Percentiles rank a stretch among this genome's conserved stretches.
phyloP scores from a whole-genome alignment of 53 echinoderm and acorn worm genomes.

The Apostichopus leukothele region DNA sequence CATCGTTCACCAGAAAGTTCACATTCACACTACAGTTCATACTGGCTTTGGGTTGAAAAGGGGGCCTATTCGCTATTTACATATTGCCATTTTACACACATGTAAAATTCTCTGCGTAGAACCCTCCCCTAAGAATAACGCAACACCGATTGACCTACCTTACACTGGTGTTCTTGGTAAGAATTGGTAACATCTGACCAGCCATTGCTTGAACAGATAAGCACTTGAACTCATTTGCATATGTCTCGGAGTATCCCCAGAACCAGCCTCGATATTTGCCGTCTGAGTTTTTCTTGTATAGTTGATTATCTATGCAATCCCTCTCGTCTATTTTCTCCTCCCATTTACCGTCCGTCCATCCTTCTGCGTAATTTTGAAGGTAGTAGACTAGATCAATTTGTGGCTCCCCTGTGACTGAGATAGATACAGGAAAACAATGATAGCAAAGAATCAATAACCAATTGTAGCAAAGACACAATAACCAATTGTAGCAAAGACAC shows the following conservation, averaged over 20 bases:
- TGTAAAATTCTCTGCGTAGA: too few species aligned
- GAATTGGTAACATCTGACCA: constrained; percentile 65
- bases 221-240: constrained; percentile 84
- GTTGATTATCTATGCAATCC: constrained; percentile 82
- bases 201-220: constrained; percentile 96
- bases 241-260: constrained; percentile 86
- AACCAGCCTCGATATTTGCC: constrained; percentile 89
- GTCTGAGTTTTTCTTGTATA: constrained; percentile 59
- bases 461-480: too few species aligned
- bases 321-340: constrained; percentile 90
- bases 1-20: too few species aligned
- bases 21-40: too few species aligned
- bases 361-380: constrained; percentile 87
- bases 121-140: too few species aligned
- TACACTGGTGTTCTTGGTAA: constrained; percentile 76
- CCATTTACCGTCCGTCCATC: constrained; percentile 94
- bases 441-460: not conserved
- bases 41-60: too few species aligned
- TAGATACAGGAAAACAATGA: not conserved
- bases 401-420: constrained; percentile 69
- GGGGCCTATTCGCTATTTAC: too few species aligned
- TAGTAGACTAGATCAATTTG: constrained; percentile 82
- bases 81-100: too few species aligned
- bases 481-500: too few species aligned
- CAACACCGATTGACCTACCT: constrained; percentile 54